Conservation (phyloP, 1,140 invertebrate species). For the Leptoteleia sp. region DNA sequence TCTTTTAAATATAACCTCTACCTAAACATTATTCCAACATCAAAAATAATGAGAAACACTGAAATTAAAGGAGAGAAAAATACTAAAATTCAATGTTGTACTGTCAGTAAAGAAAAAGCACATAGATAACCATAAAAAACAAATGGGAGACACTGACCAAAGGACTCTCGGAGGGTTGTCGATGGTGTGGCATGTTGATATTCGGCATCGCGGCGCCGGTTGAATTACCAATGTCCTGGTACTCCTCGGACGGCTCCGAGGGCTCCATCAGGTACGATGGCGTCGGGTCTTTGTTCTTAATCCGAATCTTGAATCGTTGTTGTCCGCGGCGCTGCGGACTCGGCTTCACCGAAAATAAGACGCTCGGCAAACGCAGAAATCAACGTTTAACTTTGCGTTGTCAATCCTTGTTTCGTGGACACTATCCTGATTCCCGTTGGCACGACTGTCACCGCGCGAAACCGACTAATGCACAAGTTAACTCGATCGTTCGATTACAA, state of each 20-base stretch:
- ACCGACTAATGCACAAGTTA: no score
- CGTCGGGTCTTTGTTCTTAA: constrained; percentile 93
- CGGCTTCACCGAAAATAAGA: constrained; percentile 29
- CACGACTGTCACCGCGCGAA: no score
- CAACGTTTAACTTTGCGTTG: not conserved
- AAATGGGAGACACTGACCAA: constrained; percentile 73
- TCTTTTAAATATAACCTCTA: no score
- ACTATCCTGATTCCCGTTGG: no score
- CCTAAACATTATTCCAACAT: no score
- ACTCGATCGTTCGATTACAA: no score
- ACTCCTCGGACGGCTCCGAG: constrained; percentile 87
- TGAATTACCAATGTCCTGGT: constrained; percentile 84
- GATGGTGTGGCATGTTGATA: constrained; percentile 72
- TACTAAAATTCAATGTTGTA: no score
- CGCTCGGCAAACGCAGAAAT: constrained; percentile 7
- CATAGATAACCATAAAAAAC: no score
- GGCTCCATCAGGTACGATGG: constrained; percentile 88
- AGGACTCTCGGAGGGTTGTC: constrained; percentile 73
- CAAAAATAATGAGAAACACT: no score
- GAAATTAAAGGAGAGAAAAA: no score
- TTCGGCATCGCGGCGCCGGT: constrained; percentile 73
- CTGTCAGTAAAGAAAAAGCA: no score
- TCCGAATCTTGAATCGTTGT: constrained; percentile 90
- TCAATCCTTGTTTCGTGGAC: no score
- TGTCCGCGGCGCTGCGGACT: constrained; percentile 61